Evolutionary conservation across 2,888 invertebrate genomes (phyloP).

Genomic region (Eilema depressum): DNA sequence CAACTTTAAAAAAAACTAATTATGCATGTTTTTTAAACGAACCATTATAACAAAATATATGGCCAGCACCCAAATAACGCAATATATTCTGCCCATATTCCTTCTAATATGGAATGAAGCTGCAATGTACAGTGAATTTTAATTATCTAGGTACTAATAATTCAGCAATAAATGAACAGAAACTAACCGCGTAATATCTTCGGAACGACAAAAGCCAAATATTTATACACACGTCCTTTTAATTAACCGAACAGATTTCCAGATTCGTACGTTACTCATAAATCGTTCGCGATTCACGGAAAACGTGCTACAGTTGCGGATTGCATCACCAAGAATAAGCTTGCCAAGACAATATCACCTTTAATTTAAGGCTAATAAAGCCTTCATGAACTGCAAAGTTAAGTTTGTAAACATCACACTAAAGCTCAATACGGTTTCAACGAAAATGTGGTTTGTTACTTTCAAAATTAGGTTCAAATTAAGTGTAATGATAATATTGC

Average conservation of each 20-base stretch:
- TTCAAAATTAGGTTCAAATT: background rate
- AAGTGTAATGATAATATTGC: background rate
- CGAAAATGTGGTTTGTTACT: constrained; percentile 10
- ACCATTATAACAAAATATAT: too few relatives aligned
- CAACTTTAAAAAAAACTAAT: too few relatives aligned
- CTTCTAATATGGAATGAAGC: background rate
- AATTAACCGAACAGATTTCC: constrained; percentile 51
- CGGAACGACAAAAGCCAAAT: constrained; percentile 19
- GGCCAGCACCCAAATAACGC: too few relatives aligned
- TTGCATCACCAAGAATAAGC: constrained; percentile 21
- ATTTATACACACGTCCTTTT: constrained; percentile 29
- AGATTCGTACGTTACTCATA: constrained; percentile 44
- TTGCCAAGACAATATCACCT: constrained; percentile 15
- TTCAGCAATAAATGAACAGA: constrained; percentile 11
- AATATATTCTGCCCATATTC: background rate
- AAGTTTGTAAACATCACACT: constrained; percentile 13
- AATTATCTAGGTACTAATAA: background rate
- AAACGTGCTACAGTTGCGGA: constrained; percentile 34
- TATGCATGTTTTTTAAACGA: too few relatives aligned
- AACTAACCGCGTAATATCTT: constrained; percentile 22
- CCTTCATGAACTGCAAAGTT: background rate
- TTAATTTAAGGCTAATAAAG: background rate
- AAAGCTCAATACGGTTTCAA: background rate
- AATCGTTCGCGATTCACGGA: constrained; percentile 43
- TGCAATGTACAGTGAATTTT: background rate